Percentiles rank a stretch among this genome's conserved stretches.
Conservation (phyloP, 2,888 invertebrate genomes). For the Mechanitis mazaeus region DNA sequence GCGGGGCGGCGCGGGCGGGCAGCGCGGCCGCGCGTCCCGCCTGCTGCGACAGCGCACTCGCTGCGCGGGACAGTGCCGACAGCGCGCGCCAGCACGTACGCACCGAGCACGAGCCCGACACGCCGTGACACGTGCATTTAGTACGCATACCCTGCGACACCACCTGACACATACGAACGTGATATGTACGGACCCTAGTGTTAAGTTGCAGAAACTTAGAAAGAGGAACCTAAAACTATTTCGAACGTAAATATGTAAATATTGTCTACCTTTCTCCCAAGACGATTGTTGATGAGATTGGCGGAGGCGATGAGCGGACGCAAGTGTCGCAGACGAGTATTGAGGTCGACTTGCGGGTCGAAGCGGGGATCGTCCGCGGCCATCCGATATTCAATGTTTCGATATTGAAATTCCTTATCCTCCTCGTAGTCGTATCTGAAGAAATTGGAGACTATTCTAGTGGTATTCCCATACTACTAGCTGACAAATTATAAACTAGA, state of each 20-base stretch:
- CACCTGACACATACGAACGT: conserved; percentile 62
- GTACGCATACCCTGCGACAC: conserved; percentile 74
- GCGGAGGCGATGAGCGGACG: conserved; percentile 80
- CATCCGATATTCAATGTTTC: conserved; percentile 71
- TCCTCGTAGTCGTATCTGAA: conserved; percentile 49
- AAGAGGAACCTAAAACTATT: too few relatives aligned
- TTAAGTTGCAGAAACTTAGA: too few relatives aligned
- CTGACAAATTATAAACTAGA: not conserved
- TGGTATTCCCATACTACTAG: not conserved
- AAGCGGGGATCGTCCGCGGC: conserved; percentile 73
- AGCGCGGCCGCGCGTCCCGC: conserved; percentile 62
- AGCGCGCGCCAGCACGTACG: conserved; percentile 88
- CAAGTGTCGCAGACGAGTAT: conserved; percentile 64
- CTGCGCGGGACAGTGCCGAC: conserved; percentile 79
- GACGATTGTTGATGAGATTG: conserved; percentile 86
- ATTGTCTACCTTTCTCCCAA: conserved; percentile 81
- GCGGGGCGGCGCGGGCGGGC: conserved; percentile 52
- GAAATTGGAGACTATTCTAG: not conserved
- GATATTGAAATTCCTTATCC: conserved; percentile 54
- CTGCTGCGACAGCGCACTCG: conserved; percentile 68
- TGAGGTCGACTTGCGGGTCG: conserved; percentile 68
- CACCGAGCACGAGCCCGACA: conserved; percentile 88
- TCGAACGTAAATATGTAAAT: too few relatives aligned
- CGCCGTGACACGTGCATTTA: conserved; percentile 90
- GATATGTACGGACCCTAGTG: too few relatives aligned